These are phyloP conservation scores for Sminthurides aquaticus DNA, from an alignment of 2,888 invertebrate genomes.

Conservation along the genomic window DNA sequence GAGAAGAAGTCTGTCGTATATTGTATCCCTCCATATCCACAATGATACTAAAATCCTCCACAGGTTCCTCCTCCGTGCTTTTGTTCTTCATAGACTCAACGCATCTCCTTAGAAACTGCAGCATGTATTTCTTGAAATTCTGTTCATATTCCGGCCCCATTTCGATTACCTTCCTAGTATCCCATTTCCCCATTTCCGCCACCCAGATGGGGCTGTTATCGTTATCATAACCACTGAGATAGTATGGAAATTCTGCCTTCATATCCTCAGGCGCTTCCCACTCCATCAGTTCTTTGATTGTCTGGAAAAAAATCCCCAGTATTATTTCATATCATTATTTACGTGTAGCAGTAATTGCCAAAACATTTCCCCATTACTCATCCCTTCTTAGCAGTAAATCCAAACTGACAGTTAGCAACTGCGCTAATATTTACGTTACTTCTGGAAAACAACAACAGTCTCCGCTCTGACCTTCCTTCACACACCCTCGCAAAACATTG, in stretches of 20 bases:
- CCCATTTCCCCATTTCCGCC: slow-evolving; percentile 15
- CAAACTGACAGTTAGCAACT: too few relatives aligned
- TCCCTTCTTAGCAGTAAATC: too few relatives aligned
- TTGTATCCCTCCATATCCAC: slow-evolving; percentile 19
- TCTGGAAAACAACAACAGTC: too few relatives aligned
- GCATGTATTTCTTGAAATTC: slow-evolving; percentile 13
- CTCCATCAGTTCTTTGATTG: not conserved
- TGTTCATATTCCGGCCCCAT: slow-evolving; percentile 10
- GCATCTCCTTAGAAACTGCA: slow-evolving; percentile 12
- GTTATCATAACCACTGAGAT: slow-evolving; percentile 6
- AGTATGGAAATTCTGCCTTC: not conserved
- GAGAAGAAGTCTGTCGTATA: slow-evolving; percentile 7
- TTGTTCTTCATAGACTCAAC: slow-evolving; percentile 8
- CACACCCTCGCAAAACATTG: too few relatives aligned
- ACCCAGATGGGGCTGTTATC: slow-evolving; percentile 5
- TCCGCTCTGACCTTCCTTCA: too few relatives aligned
- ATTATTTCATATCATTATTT: too few relatives aligned
- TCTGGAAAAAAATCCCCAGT: not conserved
- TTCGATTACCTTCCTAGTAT: slow-evolving; percentile 8
- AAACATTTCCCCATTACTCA: too few relatives aligned
- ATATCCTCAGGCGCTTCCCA: not conserved
- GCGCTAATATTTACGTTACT: too few relatives aligned
- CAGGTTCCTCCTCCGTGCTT: slow-evolving; percentile 10
- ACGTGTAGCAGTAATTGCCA: too few relatives aligned
- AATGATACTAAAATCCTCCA: slow-evolving; percentile 15